Evolutionary conservation across 2,797 vertebrate genomes (phyloP), one percentile per base, ranked within the genome.

Genomic region (Triplophysa bombifrons): DNA sequence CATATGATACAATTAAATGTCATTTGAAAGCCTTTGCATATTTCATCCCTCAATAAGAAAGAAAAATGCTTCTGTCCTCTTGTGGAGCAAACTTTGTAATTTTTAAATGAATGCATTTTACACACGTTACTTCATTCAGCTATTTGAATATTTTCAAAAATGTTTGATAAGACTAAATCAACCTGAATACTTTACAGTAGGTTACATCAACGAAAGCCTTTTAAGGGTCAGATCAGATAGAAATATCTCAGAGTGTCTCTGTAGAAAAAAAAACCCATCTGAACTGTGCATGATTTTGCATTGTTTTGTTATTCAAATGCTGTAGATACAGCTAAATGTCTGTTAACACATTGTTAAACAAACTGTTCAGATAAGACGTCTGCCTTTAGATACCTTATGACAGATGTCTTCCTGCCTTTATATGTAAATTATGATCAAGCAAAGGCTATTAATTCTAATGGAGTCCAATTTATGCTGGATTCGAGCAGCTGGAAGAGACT

Each of bases 1-100:
- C 93, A 95, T 8, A 38, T 95, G 93, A 96, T 94, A 96, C 95
- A 97, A 97, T 98, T 97, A 97, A 95, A 96, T 95, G 94, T 87
- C 92, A 94, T 96, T 96, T 96, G 93, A 96, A 97, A 96, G 93
- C 94, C 87, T 96, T 96, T 95, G 92, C 94, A 94, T 95, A 94
- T 94, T 95, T 80, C 55, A 83, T 85, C 58, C 72, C 53, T 58
- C 19, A 22, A 53, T 64, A 34, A 70, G 51, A 58, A 30, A 30
- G 30, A 56, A 63, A 73, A 65, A 60, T 34, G 72, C 67, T 79
- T 80, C 71, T 76, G 69, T 61, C 67, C 69, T 73, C 17, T 76
- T 69, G 61, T 67, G 61, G 44, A 34, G 38, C 27, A 73, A 76
- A 25, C 70, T 69, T 79, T 73, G 27, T 16, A 17, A 34, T 63